A percentile compares a stretch with the other conserved stretches of the same genome.
These are phyloP conservation scores for Malacoraja senta DNA, from an alignment of 2,797 vertebrate species.

Conservation along the genomic window DNA sequence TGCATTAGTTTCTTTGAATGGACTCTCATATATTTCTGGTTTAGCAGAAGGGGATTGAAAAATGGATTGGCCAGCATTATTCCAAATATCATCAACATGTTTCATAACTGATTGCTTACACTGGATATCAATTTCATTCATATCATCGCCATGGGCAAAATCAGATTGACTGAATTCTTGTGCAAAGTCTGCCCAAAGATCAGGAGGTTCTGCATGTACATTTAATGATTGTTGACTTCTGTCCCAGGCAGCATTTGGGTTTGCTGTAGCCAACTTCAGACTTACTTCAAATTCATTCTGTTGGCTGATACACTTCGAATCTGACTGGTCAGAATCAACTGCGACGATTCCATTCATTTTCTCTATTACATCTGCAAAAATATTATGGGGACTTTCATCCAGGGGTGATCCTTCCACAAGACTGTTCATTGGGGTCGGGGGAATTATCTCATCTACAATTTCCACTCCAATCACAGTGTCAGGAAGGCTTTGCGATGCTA, in stretches of 20 bases:
- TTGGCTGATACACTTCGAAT: constrained; percentile 61
- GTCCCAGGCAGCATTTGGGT: neutral
- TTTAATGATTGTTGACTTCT: constrained; percentile 1
- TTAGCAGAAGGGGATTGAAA: neutral
- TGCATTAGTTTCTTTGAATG: neutral
- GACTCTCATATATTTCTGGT: neutral
- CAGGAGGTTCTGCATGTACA: neutral
- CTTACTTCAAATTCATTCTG: constrained; percentile 76
- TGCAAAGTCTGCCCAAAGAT: constrained; percentile 23
- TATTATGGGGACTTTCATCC: constrained; percentile 62
- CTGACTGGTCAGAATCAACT: constrained; percentile 59
- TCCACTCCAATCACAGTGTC: constrained; percentile 47
- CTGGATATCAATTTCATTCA: constrained; percentile 73
- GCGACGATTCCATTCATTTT: constrained; percentile 65
- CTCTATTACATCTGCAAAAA: constrained; percentile 68
- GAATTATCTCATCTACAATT: constrained; percentile 63
- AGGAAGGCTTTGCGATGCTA: constrained; percentile 48
- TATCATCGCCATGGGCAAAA: constrained; percentile 65
- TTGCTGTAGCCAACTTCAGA: constrained; percentile 52
- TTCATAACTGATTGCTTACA: constrained; percentile 52
- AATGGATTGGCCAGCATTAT: constrained; percentile 55
- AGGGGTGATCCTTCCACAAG: constrained; percentile 73
- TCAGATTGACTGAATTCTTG: constrained; percentile 57
- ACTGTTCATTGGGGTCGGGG: constrained; percentile 80
- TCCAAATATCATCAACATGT: constrained; percentile 58